A percentile compares a stretch with the other conserved stretches of the same genome.
These are phyloP conservation scores for Cataglyphis livida DNA, from an alignment of 2,888 invertebrate genomes.

Conservation along the genomic window DNA sequence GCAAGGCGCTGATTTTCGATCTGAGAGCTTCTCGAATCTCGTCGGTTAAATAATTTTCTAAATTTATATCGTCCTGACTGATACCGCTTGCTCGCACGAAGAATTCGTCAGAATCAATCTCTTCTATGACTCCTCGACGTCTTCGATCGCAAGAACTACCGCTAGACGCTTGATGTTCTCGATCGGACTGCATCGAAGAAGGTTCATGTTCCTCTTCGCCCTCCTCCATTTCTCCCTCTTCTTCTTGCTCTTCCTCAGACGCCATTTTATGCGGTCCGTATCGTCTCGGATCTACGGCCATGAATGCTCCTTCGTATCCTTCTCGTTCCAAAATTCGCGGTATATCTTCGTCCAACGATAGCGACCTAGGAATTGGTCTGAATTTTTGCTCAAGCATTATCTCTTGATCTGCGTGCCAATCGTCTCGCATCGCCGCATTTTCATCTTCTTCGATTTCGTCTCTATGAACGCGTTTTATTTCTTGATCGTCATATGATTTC, in stretches of 20 bases:
- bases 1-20: slow-evolving; percentile 89
- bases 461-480: slow-evolving; percentile 51
- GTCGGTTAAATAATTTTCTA: slow-evolving; percentile 91
- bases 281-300: slow-evolving; percentile 78
- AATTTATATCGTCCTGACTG: slow-evolving; percentile 93
- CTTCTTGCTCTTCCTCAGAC: slow-evolving; percentile 56
- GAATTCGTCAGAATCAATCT: slow-evolving; percentile 95
- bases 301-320: slow-evolving; percentile 66
- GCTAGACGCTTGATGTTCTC: slow-evolving; percentile 88
- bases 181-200: slow-evolving; percentile 83
- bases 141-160: slow-evolving; percentile 87
- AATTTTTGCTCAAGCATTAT: slow-evolving; percentile 56
- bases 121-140: slow-evolving; percentile 91
- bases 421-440: slow-evolving; percentile 40
- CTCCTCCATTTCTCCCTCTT: slow-evolving; percentile 70
- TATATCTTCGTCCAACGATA: slow-evolving; percentile 65
- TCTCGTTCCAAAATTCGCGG: slow-evolving; percentile 60
- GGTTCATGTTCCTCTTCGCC: slow-evolving; percentile 76
- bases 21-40: slow-evolving; percentile 93
- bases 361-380: slow-evolving; percentile 56
- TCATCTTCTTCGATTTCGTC: slow-evolving; percentile 49
- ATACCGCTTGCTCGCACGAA: slow-evolving; percentile 93
- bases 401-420: slow-evolving; percentile 56
- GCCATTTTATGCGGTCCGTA: slow-evolving; percentile 53
- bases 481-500: slow-evolving; percentile 75